Percentiles rank a stretch among this genome's conserved stretches.
These are phyloP conservation scores for Nemapogon koenigi DNA, from an alignment of 2,888 invertebrate species.

Conservation along the genomic window DNA sequence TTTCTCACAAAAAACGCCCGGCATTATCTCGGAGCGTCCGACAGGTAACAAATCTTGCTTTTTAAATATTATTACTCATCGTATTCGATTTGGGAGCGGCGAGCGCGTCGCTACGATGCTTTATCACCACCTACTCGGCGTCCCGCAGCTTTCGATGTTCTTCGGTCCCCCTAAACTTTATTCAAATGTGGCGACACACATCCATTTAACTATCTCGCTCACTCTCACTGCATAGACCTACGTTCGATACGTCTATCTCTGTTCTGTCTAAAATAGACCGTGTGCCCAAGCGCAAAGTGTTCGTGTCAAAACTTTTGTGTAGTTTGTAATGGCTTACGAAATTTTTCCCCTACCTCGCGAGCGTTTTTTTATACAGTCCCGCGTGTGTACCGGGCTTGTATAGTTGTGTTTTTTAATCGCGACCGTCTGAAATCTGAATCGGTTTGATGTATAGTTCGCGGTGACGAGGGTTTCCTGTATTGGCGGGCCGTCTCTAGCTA, in stretches of 20 bases:
- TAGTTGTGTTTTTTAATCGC: slow-evolving; percentile 45
- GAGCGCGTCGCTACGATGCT: slow-evolving; percentile 53
- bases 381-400: slow-evolving; percentile 51
- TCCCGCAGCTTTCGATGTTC: slow-evolving; percentile 54
- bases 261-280: slow-evolving; percentile 60
- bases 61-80: slow-evolving; percentile 65
- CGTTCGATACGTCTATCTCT: slow-evolving; percentile 43
- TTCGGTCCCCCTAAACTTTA: slow-evolving; percentile 61
- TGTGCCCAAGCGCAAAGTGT: slow-evolving; percentile 64
- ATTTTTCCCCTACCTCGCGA: slow-evolving; percentile 57
- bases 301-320: slow-evolving; percentile 64
- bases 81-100: slow-evolving; percentile 60
- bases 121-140: slow-evolving; percentile 65
- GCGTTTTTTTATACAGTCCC: slow-evolving; percentile 57
- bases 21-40: slow-evolving; percentile 55
- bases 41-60: slow-evolving; percentile 65
- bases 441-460: slow-evolving; percentile 43
- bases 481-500: slow-evolving; percentile 45
- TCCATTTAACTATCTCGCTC: slow-evolving; percentile 47
- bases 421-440: slow-evolving; percentile 29
- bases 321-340: slow-evolving; percentile 60
- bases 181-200: slow-evolving; percentile 54
- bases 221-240: slow-evolving; percentile 29
- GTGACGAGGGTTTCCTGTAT: slow-evolving; percentile 34
- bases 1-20: slow-evolving; percentile 51